Evolutionary conservation across 2,113 vertebrate genomes (phyloP), one percentile per base, ranked within the genome.

Genomic region (Theristicus caerulescens): DNA sequence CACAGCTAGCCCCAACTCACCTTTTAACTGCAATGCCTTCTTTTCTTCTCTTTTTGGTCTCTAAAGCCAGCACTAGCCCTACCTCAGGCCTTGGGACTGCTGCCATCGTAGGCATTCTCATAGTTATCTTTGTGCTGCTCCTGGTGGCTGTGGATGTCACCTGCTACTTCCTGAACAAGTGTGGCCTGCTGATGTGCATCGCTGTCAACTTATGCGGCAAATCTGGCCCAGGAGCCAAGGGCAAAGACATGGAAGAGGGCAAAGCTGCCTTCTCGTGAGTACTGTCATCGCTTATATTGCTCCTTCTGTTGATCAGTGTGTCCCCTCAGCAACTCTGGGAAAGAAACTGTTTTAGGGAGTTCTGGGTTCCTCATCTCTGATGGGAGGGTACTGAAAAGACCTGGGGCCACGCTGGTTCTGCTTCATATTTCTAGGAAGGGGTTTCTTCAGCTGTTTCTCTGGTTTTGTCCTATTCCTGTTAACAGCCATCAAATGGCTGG

Each of bases 81-180:
- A 97, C 98, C 1, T 77, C 98, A 2, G 98, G 98, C 59, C 98
- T 99, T 86, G 98, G 99, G 97, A 99, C 99, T 4, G 99, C 99
- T 40, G 98, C 99, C 97, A 99, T 99, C 64, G 98, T 99, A 65
- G 99, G 99, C 84, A 99, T 99, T 94, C 99, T 99, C 40, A 98
- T 99, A 10, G 98, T 99, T 58, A 98, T 98, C 59, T 99, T 99
- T 24, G 97, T 99, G 84, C 98, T 99, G 71, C 98, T 99, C 77
- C 98, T 99, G 96, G 98, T 99, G 97, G 98, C 98, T 6, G 98
- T 99, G 96, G 99, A 99, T 46, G 98, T 99, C 97, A 99, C 99
- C 97, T 99, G 99, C 98, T 99, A 99, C 98, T 99, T 99, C 98
- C 98, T 99, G 94, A 99, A 99, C 98, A 99, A 99, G 97, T 99